Conservation (phyloP, 2,113 vertebrate genomes). For the Nicator chloris region DNA sequence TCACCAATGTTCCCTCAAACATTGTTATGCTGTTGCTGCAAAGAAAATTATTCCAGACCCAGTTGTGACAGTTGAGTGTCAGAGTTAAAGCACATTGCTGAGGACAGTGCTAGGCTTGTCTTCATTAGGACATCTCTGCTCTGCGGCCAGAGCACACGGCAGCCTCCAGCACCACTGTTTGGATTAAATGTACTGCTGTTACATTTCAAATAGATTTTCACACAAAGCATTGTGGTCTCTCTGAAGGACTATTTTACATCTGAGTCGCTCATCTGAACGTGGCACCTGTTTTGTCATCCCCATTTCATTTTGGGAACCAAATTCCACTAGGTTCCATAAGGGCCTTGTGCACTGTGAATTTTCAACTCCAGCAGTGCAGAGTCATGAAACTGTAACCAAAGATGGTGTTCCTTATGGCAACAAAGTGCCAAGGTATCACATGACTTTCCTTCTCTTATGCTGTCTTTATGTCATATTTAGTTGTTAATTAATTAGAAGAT, state of each 20-base stretch:
- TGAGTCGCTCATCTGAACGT: neutral
- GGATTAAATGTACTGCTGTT: neutral
- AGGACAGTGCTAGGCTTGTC: neutral
- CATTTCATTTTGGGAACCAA: neutral
- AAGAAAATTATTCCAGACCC: neutral
- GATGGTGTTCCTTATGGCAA: neutral
- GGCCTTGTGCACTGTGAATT: neutral
- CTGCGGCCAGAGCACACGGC: neutral
- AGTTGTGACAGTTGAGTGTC: too few species aligned
- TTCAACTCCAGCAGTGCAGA: neutral
- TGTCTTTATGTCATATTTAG: neutral
- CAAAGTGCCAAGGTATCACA: neutral
- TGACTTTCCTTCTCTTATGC: neutral
- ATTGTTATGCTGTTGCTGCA: neutral
- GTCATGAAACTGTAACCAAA: neutral
- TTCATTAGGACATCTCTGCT: neutral
- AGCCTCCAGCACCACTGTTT: neutral
- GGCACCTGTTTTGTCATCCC: neutral
- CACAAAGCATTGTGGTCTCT: neutral
- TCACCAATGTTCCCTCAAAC: neutral
- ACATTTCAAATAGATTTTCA: neutral
- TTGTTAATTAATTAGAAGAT: neutral
- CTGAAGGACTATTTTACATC: neutral
- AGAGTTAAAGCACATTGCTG: neutral
- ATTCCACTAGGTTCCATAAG: neutral